Percentiles rank a stretch among this genome's conserved stretches.
phyloP scores from a whole-genome alignment of 1,140 invertebrate species.

The Drosophila ambigua region DNA sequence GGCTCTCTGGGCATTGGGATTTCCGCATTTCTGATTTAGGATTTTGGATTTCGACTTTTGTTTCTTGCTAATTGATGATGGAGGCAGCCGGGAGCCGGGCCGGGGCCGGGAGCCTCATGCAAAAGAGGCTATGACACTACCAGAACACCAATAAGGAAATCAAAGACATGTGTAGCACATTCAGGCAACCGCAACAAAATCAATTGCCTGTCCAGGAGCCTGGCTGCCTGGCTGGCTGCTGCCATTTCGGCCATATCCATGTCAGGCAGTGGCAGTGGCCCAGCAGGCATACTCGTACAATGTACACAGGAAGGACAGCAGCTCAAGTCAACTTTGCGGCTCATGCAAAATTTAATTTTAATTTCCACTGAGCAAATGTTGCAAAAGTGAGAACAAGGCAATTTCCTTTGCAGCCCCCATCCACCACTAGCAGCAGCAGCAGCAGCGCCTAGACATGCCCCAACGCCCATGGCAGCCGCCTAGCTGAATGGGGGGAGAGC shows the following conservation, averaged over 20 bases:
- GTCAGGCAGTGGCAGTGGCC: conserved; percentile 2
- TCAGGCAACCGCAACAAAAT: conserved; percentile 51
- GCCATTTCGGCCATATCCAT: conserved; percentile 1
- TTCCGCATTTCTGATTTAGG: conserved; percentile 51
- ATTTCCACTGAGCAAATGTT: conserved; percentile 64
- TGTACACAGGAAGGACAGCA: too few species aligned
- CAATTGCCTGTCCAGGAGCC: conserved; percentile 61
- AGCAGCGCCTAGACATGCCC: conserved; percentile 2
- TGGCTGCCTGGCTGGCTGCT: conserved; percentile 4
- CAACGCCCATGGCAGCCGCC: conserved; percentile 4
- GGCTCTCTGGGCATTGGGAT: conserved; percentile 40
- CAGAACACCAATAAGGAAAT: conserved; percentile 1
- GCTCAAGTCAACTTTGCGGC: conserved; percentile 22
- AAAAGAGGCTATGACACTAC: background rate
- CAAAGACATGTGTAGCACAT: conserved; percentile 3
- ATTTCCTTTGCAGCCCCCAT: conserved; percentile 50
- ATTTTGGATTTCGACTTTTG: conserved; percentile 33
- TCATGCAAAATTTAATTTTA: conserved; percentile 78
- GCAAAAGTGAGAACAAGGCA: conserved; percentile 67
- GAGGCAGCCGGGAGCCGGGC: background rate
- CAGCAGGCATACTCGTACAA: background rate
- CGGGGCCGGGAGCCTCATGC: conserved; percentile 8
- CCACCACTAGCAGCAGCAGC: background rate
- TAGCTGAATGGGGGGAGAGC: background rate
- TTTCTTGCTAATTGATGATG: conserved; percentile 60